phyloP scores from a whole-genome alignment of 1,140 invertebrate genomes.

The Neocloeon triangulifer region DNA sequence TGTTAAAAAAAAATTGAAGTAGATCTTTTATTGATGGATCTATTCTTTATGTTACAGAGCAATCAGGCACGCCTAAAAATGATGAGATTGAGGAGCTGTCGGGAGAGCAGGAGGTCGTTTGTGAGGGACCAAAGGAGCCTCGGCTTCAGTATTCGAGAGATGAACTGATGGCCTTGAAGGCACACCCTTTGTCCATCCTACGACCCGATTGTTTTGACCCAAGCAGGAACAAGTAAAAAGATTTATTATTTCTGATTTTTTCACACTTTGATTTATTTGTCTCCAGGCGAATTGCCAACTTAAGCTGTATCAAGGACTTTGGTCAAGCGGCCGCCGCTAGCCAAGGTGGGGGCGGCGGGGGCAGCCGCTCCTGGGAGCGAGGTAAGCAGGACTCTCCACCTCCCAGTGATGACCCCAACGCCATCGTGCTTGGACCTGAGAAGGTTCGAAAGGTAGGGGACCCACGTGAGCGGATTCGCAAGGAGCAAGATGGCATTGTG shows the following conservation, averaged over 20 bases:
- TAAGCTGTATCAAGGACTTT: constrained; percentile 25
- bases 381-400: constrained; percentile 17
- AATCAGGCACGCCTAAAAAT: no score
- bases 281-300: constrained; percentile 5
- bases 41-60: no score
- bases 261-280: constrained; percentile 6
- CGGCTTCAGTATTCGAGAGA: no score
- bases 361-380: constrained; percentile 31
- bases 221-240: constrained; percentile 27
- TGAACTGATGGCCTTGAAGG: constrained; percentile 30
- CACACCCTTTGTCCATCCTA: constrained; percentile 27
- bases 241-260: constrained; percentile 4
- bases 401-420: constrained; percentile 11
- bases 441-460: constrained; percentile 32
- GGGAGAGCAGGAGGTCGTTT: no score
- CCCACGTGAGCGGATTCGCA: constrained; percentile 52
- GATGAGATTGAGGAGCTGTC: no score
- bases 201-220: constrained; percentile 30
- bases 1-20: no score
- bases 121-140: no score
- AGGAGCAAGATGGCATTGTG: constrained; percentile 62
- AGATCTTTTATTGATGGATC: no score
- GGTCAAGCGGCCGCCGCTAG: constrained; percentile 38
- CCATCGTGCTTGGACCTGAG: constrained; percentile 12
- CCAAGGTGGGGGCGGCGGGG: constrained; percentile 26